phyloP scores from a whole-genome alignment of 2,797 vertebrate genomes.

The Agapornis canus region DNA sequence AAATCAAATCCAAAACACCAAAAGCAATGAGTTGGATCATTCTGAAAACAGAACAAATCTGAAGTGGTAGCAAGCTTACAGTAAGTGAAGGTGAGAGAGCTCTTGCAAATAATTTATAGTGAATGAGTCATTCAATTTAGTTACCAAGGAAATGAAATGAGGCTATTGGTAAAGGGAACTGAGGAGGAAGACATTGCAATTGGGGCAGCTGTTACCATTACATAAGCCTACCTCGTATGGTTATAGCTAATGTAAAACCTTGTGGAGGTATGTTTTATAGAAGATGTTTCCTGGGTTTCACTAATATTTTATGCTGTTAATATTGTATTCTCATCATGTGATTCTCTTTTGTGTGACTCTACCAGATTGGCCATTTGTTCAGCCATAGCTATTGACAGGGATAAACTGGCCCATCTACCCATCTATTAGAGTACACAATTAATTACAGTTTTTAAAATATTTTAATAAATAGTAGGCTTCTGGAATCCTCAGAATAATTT shows the following conservation, averaged over 20 bases:
- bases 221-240: not conserved
- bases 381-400: not conserved
- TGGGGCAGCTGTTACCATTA: not conserved
- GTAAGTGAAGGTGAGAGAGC: not conserved
- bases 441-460: not conserved
- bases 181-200: not conserved
- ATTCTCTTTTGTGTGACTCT: not conserved
- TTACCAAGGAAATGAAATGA: constrained; percentile 10
- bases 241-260: not conserved
- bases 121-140: not conserved
- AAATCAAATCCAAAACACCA: not conserved
- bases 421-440: not conserved
- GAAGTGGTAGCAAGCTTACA: not conserved
- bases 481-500: not conserved
- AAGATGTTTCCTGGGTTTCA: not conserved
- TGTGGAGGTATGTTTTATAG: not conserved
- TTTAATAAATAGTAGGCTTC: not conserved
- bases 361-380: not conserved
- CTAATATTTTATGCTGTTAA: not conserved
- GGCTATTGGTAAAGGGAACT: not conserved
- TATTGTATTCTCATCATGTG: not conserved
- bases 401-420: not conserved
- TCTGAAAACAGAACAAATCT: not conserved
- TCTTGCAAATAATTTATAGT: not conserved
- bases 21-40: not conserved